phyloP scores from a whole-genome alignment of 1,140 invertebrate genomes.

The Steinernema khuongi region DNA sequence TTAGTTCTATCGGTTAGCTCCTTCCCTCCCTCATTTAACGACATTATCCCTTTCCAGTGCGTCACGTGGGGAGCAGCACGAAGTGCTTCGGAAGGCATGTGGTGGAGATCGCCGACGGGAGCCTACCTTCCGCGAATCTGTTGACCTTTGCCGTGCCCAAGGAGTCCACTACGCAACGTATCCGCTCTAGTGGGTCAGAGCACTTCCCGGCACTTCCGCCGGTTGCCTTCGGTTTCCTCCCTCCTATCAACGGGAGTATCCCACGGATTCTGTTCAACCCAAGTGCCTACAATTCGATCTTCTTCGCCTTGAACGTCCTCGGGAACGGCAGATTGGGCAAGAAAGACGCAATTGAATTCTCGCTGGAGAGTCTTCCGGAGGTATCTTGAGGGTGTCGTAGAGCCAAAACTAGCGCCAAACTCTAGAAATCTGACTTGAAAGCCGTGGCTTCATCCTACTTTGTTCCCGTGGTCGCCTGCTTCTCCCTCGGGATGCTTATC shows the following conservation, averaged over 20 bases:
- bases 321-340: background rate
- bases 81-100: background rate
- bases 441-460: background rate
- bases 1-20: background rate
- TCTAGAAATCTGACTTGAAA: background rate
- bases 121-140: background rate
- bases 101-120: background rate
- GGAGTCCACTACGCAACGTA: background rate
- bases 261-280: background rate
- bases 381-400: background rate
- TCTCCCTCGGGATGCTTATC: background rate
- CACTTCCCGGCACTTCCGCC: background rate
- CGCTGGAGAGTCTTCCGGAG: background rate
- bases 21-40: background rate
- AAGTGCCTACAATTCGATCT: background rate
- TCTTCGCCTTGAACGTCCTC: background rate
- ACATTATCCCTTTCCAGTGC: background rate
- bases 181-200: background rate
- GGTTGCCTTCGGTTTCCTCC: background rate
- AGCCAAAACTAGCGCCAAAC: background rate
- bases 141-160: background rate
- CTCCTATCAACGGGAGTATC: background rate
- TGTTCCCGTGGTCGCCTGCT: constrained; percentile 9
- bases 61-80: background rate
- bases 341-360: background rate